Base-by-base conservation (phyloP, 2,888 invertebrate species). In the Prenolepis imparis region DNA sequence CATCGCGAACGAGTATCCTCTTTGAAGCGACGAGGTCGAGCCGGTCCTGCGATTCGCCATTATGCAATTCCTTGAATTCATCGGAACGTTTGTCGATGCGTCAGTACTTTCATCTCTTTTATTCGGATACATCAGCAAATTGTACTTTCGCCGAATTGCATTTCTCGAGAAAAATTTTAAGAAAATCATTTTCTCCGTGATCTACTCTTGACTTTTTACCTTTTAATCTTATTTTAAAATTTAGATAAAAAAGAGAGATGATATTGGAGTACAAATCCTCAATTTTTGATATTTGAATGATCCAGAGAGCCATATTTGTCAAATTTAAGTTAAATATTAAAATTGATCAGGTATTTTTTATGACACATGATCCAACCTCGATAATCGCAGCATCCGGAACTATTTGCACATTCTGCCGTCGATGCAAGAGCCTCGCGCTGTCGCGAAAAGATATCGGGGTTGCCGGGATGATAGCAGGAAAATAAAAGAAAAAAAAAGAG, bases 11-110 rank as follows among this genome's bases (percentile, higher is more conserved):
- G 88, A 87, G 88, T 86, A 89, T 88, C 87, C 87, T 88, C 88
- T 89, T 90, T 86, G 87, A 52, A 90, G 72, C 86, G 91, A 85
- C 88, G 88, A 91, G 91, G 86, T 88, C 89, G 88, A 86, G 78
- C 87, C 81, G 82, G 85, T 78, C 77, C 82, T 78, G 81, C 84
- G 75, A 52, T 74, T 72, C 83, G 81, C 86, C 87, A 90, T 90
- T 89, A 89, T 87, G 86, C 86, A 81, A 91, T 90, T 89, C 87
- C 86, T 80, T 83, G 91, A 89, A 89, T 89, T 84, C 88, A 86
- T 86, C 84, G 70, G 81, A 73, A 87, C 84, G 81, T 88, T 87
- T 87, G 88, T 86, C 90, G 88, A 88, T 90, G 86, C 83, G 68
- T 5, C 36, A 78, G 28, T 28, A 28, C 77, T 84, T 80, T 82